phyloP scores from a whole-genome alignment of 2,113 vertebrate species.

The Sphaerodactylus townsendi region DNA sequence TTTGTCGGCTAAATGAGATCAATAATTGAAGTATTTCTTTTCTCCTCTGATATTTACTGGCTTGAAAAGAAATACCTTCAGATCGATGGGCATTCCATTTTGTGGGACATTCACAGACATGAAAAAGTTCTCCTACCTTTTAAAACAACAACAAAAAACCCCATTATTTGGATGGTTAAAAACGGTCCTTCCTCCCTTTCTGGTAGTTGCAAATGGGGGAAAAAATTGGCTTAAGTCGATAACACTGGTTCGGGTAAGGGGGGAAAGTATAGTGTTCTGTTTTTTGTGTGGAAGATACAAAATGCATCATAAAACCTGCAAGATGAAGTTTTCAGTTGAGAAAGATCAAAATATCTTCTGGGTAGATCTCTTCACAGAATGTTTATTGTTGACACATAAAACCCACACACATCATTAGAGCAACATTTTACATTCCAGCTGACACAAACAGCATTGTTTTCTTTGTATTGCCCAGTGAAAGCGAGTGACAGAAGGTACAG shows the following conservation, averaged over 20 bases:
- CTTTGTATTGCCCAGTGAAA: slow-evolving; percentile 54
- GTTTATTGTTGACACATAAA: slow-evolving; percentile 58
- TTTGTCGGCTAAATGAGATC: slow-evolving; percentile 26
- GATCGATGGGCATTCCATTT: slow-evolving; percentile 1
- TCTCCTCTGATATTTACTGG: not conserved
- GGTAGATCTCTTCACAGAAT: slow-evolving; percentile 45
- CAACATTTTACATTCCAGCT: slow-evolving; percentile 45
- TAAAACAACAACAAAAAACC: not conserved
- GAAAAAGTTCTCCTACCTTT: not conserved
- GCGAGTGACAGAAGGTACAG: slow-evolving; percentile 41
- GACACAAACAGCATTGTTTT: slow-evolving; percentile 34
- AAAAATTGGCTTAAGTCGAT: not conserved
- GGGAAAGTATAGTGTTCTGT: not conserved
- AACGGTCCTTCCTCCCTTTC: not conserved
- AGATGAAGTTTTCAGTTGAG: slow-evolving; percentile 50
- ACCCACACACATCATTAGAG: slow-evolving; percentile 48
- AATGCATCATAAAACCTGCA: slow-evolving; percentile 48
- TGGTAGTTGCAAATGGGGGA: not conserved
- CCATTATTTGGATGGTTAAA: slow-evolving; percentile 5
- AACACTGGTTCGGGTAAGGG: too few species aligned
- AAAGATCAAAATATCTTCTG: slow-evolving; percentile 29
- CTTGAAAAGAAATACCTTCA: not conserved
- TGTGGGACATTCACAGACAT: not conserved
- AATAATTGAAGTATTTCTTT: not conserved
- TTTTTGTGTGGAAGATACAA: slow-evolving; percentile 35